phyloP scores from a whole-genome alignment of 2,113 vertebrate species.

The Stomatorhinus ivindoensis region DNA sequence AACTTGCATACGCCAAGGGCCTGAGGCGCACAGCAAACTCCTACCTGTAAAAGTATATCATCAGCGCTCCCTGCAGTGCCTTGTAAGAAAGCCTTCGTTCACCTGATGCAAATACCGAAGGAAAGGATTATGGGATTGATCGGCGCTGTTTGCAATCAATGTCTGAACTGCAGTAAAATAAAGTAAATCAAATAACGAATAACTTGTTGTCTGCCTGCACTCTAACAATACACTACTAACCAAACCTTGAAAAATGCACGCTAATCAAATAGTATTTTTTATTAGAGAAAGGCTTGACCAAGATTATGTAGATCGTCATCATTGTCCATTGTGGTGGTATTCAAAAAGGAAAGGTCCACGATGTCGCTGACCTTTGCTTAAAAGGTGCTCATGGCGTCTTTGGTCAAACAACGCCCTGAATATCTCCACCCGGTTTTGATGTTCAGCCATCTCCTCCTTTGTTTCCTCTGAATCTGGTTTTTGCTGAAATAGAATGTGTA shows the following conservation, averaged over 20 bases:
- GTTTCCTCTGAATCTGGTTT: constrained; percentile 76
- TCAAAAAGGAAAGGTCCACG: no score
- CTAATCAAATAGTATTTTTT: background rate
- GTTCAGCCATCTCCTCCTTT: constrained; percentile 72
- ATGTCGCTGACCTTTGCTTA: constrained; percentile 72
- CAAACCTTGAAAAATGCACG: background rate
- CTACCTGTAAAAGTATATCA: constrained; percentile 98
- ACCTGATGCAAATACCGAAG: constrained; percentile 47
- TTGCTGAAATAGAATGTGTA: constrained; percentile 34
- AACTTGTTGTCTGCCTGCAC: background rate
- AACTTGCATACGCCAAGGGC: no score
- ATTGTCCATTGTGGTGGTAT: background rate
- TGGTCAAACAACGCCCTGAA: constrained; percentile 84
- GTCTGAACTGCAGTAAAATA: background rate
- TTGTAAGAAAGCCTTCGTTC: constrained; percentile 76
- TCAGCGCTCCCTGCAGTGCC: constrained; percentile 83
- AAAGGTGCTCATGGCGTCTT: constrained; percentile 81
- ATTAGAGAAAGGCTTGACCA: background rate
- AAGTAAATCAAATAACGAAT: background rate
- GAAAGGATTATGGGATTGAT: background rate
- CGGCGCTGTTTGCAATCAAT: background rate
- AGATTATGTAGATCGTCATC: background rate
- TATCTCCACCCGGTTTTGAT: constrained; percentile 73
- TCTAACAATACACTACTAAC: background rate
- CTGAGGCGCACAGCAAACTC: background rate